Base-by-base conservation (phyloP, 2,113 vertebrate species). In the Antechinus stuartii region DNA sequence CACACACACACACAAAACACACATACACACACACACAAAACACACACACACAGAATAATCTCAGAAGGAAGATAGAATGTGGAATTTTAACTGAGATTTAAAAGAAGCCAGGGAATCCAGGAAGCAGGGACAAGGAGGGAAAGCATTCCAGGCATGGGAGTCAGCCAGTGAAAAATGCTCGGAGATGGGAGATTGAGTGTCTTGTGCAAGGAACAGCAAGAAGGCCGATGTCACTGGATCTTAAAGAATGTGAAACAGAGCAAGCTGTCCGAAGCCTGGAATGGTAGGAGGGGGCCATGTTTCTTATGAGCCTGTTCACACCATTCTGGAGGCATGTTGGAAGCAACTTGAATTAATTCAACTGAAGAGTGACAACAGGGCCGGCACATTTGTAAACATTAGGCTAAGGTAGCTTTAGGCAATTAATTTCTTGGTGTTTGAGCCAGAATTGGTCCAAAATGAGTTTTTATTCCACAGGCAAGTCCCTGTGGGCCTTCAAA, bases 121-220 rank as follows among this genome's bases (percentile, higher is more conserved):
- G 68, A 84, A 84, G n/a, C 22, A n/a, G 2, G 6, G 1, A 84
- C n/a, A 42, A 84, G n/a, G 68, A 84, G 68, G 68, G 68, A 42
- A 42, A 84, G n/a, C 68, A 84, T 84, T 42, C 68, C 7, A 84
- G 68, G 68, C 68, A 84, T 84, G 68, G n/a, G n/a, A 84, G n/a
- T 84, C 68, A 84, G n/a, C 68, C 68, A 84, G 68, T 42, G n/a
- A 42, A 84, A 84, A 42, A 84, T 84, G 35, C 68, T 23, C 22
- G n/a, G 68, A 84, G 68, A 84, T 84, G n/a, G 68, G 68, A 84
- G 68, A 84, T 84, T 84, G 68, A 84, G 68, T 42, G n/a, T 84
- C 68, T 84, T 84, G 19, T 84, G 16, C 68, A 42, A 84, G 19
- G 68, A 84, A 84, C 68, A 42, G 35, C 35, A 84, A 42, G 68